Evolutionary conservation across 2,113 vertebrate species (phyloP).

Genomic region (Myxocyprinus asiaticus): DNA sequence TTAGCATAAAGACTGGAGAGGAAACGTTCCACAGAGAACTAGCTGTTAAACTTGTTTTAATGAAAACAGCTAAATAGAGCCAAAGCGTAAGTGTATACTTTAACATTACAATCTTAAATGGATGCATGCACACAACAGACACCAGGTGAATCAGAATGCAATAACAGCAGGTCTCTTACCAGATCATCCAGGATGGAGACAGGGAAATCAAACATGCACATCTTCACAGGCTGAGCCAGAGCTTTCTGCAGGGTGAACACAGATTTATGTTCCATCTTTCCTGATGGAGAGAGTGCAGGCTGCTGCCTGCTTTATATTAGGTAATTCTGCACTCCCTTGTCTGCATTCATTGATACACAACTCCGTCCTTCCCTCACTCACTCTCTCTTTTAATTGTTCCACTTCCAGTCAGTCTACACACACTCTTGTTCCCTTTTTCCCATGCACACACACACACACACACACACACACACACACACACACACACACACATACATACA

Average conservation of each 20-base stretch:
- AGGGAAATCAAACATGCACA: conserved; percentile 85
- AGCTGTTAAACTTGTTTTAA: neutral
- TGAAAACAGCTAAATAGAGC: conserved; percentile 3
- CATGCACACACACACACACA: too few species aligned
- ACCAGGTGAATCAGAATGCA: conserved; percentile 27
- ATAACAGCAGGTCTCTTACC: conserved; percentile 71
- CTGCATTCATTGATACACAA: conserved; percentile 36
- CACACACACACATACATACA: neutral
- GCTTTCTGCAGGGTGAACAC: conserved; percentile 85
- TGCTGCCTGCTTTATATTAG: conserved; percentile 37
- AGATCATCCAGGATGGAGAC: conserved; percentile 81
- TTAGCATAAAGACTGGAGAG: neutral
- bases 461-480: neutral
- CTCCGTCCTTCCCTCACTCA: neutral
- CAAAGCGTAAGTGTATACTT: conserved; percentile 26
- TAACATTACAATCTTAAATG: conserved; percentile 11
- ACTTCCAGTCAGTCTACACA: neutral
- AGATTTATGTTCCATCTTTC: conserved; percentile 82
- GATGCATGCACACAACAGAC: conserved; percentile 23
- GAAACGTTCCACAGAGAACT: neutral
- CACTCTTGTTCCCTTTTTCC: neutral
- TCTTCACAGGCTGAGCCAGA: conserved; percentile 83
- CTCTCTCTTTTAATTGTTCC: conserved; percentile 2
- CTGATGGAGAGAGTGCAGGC: conserved; percentile 22
- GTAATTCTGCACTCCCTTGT: conserved; percentile 3